Percentiles rank a stretch among this genome's conserved stretches.
These are phyloP conservation scores for Drosophila ohnishii DNA, from an alignment of 1,140 invertebrate genomes.

Conservation along the genomic window DNA sequence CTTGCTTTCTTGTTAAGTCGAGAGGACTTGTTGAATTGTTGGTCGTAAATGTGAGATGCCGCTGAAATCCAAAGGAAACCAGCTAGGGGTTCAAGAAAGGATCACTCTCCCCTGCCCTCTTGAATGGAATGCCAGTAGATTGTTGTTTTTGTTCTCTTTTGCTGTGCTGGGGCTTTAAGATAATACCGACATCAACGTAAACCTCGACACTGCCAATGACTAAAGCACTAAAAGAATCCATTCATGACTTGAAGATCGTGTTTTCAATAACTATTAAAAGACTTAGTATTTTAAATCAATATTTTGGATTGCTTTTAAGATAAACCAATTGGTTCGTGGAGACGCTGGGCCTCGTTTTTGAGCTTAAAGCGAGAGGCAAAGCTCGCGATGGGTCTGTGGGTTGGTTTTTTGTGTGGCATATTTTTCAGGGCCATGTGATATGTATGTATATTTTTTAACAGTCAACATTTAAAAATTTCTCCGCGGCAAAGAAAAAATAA, in stretches of 20 bases:
- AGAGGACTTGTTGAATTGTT: slow-evolving; percentile 4
- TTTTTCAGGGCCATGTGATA: not conserved
- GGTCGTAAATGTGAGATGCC: slow-evolving; percentile 5
- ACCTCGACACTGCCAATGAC: not conserved
- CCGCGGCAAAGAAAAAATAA: not conserved
- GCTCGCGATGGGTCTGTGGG: not conserved
- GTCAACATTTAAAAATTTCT: not conserved
- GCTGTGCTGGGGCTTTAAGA: not conserved
- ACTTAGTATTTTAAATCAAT: too few relatives aligned
- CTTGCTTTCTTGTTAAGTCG: slow-evolving; percentile 22
- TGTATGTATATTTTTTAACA: not conserved
- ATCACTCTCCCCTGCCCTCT: too few relatives aligned
- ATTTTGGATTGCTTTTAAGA: not conserved
- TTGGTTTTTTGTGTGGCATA: not conserved
- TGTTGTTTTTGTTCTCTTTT: not conserved
- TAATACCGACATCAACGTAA: too few relatives aligned
- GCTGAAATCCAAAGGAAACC: not conserved
- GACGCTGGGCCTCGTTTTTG: not conserved
- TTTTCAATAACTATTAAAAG: too few relatives aligned
- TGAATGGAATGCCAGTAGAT: too few relatives aligned
- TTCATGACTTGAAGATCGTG: not conserved
- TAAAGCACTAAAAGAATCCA: not conserved
- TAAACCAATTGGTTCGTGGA: not conserved
- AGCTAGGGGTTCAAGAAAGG: not conserved
- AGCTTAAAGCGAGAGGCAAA: not conserved